A percentile compares a stretch with the other conserved stretches of the same genome.
phyloP scores from a whole-genome alignment of 2,888 invertebrate species.

The Drosophila stalkeri region DNA sequence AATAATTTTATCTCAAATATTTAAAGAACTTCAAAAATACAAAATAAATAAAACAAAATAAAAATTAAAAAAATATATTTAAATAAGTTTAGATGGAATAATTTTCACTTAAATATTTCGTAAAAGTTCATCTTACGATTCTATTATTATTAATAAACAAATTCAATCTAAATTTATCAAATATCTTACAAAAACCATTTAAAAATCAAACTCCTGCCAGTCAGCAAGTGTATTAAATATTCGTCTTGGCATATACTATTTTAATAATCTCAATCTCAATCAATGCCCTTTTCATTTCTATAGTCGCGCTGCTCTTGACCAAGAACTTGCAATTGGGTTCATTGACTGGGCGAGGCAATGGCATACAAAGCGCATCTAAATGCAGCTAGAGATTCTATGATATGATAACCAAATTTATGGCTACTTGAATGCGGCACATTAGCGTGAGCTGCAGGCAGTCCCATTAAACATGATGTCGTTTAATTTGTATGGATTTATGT shows the following conservation, averaged over 20 bases:
- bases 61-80: no score
- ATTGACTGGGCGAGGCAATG: slow-evolving; percentile 32
- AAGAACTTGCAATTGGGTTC: slow-evolving; percentile 46
- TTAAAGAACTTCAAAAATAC: no score
- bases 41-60: no score
- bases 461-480: slow-evolving; percentile 45
- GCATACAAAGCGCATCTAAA: slow-evolving; percentile 21
- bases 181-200: no score
- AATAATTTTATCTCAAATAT: no score
- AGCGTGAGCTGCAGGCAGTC: slow-evolving; percentile 29
- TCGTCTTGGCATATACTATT: background rate
- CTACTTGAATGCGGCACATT: slow-evolving; percentile 63
- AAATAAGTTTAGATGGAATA: no score
- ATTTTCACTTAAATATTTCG: no score
- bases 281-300: background rate
- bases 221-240: background rate
- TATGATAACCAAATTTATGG: slow-evolving; percentile 62
- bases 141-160: no score
- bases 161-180: no score
- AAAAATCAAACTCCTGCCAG: background rate
- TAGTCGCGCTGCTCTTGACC: slow-evolving; percentile 23
- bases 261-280: background rate
- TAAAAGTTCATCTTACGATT: no score
- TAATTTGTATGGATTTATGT: slow-evolving; percentile 66
- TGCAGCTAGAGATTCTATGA: slow-evolving; percentile 45